Conservation (phyloP, 2,797 vertebrate genomes). For the Anas capensis region DNA sequence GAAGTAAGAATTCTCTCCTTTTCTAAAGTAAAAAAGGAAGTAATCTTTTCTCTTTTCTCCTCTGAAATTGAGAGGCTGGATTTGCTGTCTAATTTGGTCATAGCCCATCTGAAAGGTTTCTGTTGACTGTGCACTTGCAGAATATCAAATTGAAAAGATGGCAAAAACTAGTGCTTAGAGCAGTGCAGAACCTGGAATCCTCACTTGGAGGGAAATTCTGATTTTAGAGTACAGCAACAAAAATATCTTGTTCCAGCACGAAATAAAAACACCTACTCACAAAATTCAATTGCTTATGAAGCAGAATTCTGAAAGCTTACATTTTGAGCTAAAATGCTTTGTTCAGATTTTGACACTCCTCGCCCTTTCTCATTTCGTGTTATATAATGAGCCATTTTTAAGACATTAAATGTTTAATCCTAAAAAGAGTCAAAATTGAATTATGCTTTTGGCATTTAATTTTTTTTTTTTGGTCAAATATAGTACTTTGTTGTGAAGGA, state of each 20-base stretch:
- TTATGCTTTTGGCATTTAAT: background rate
- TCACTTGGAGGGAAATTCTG: background rate
- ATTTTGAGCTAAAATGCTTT: conserved; percentile 18
- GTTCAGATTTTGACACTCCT: conserved; percentile 1
- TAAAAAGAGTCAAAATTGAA: background rate
- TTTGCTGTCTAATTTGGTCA: background rate
- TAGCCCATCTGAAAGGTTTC: background rate
- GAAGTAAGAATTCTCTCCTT: background rate
- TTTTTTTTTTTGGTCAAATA: background rate
- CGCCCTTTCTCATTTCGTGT: background rate
- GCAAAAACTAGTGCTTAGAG: background rate
- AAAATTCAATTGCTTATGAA: conserved; percentile 35
- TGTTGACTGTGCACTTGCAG: background rate
- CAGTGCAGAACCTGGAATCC: background rate
- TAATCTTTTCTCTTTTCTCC: background rate
- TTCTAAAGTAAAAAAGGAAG: background rate
- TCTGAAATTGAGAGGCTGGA: background rate
- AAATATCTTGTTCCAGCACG: conserved; percentile 26
- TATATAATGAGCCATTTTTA: background rate
- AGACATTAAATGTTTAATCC: conserved; percentile 21
- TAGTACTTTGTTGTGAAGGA: background rate
- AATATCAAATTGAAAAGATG: background rate
- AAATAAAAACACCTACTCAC: conserved; percentile 43
- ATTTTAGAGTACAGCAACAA: conserved; percentile 19
- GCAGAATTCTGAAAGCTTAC: conserved; percentile 39